Base-by-base conservation (phyloP, 2,888 invertebrate species). In the Atherix ibis region DNA sequence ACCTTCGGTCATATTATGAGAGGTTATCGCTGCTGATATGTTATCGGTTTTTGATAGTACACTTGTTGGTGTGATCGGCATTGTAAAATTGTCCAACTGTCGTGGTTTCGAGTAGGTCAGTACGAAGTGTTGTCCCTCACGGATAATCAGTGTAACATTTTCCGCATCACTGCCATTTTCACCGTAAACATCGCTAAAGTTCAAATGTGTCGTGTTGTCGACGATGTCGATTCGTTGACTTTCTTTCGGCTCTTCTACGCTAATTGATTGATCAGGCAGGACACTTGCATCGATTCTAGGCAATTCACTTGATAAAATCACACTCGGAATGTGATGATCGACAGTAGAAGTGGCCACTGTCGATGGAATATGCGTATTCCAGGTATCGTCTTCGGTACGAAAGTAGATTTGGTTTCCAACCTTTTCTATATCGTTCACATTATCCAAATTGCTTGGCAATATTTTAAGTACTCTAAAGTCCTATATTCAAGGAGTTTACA, bases 401-500 rank as follows among this genome's bases (percentile, higher is more conserved):
- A 50, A 48, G 27, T 44, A 45, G 27, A 45, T 44, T 42, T 50
- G 45, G 32, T 48, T 43, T 8, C 45, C 46, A 17, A 48, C 43
- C 39, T 45, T 43, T 40, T 46, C 46, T 24, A 48, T 43, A 32
- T 46, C 46, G 5, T 44, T 45, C 15, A 45, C 40, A 31, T 48
- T 43, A 22, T 48, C 46, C n/a, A 46, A 25, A 31, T 46, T 44
- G 27, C 44, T 47, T 34, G 48, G 46, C 8, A 50, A 31, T 37
- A 50, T 46, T 44, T 50, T 50, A 14, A 50, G 35, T 31, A 46
- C 36, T 31, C 41, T 44, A 32, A 48, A 50, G 34, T 50, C 50
- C 48, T 50, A 30, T 3, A 34, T 38, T 18, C 4, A 18, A 18
- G 27, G 27, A n/a, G n/a, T n/a, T n/a, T n/a, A n/a, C n/a, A n/a